Evolutionary conservation across 2,797 vertebrate species (phyloP).

Genomic region (Anabas testudineus): DNA sequence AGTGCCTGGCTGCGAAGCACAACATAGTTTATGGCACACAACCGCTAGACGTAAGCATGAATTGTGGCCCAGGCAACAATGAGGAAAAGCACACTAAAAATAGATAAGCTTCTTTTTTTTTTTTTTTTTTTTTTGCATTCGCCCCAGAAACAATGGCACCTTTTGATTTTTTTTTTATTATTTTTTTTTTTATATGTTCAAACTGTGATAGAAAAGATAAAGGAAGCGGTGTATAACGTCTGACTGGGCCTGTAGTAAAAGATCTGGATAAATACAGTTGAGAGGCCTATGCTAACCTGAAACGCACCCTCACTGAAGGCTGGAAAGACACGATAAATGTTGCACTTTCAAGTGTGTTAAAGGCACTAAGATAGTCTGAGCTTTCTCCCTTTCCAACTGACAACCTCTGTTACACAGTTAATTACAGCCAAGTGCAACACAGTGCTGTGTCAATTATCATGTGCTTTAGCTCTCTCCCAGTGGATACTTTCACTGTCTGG

Average conservation of each 20-base stretch:
- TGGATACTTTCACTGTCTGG: constrained; percentile 70
- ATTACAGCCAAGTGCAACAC: constrained; percentile 80
- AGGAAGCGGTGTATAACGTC: constrained; percentile 32
- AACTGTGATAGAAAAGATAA: constrained; percentile 37
- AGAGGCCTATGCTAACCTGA: constrained; percentile 62
- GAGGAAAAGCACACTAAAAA: constrained; percentile 77
- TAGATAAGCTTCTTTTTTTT: constrained; percentile 72
- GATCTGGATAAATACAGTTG: constrained; percentile 44
- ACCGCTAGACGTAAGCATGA: constrained; percentile 63
- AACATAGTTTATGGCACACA: constrained; percentile 75
- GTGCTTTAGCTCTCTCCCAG: constrained; percentile 65
- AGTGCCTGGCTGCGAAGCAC: constrained; percentile 66
- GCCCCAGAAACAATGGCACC: constrained; percentile 76
- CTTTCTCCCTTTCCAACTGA: constrained; percentile 70
- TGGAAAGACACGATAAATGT: constrained; percentile 68
- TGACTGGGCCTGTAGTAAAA: constrained; percentile 45
- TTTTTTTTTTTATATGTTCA: constrained; percentile 55
- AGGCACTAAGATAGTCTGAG: constrained; percentile 58
- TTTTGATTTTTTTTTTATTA: constrained; percentile 57
- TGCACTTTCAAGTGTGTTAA: constrained; percentile 72
- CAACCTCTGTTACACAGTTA: constrained; percentile 78
- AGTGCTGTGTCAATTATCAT: constrained; percentile 76
- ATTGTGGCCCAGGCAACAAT: constrained; percentile 76
- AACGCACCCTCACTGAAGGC: constrained; percentile 42
- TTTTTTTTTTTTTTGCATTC: constrained; percentile 48